These are phyloP conservation scores for Thomomys bottae DNA, from an alignment of 2,113 vertebrate species.

Conservation along the genomic window DNA sequence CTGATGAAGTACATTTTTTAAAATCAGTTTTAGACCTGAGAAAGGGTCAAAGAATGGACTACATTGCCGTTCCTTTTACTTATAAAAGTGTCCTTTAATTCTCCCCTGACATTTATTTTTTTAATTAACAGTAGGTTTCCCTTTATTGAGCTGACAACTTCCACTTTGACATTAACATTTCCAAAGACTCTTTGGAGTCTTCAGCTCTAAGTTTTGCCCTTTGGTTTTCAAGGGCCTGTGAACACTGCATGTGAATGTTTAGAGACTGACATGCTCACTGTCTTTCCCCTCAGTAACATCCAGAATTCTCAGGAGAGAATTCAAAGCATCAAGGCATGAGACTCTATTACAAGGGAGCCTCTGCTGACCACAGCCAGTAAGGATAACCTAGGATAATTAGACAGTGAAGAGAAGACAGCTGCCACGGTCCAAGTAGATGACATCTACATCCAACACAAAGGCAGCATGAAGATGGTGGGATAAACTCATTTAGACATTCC, in stretches of 20 bases:
- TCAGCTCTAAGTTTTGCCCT: not conserved
- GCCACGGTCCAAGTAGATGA: not conserved
- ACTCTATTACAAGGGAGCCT: not conserved
- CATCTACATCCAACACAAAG: not conserved
- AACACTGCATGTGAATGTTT: not conserved
- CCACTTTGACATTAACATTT: not conserved
- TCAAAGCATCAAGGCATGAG: not conserved
- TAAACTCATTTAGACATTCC: not conserved
- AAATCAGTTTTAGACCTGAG: not conserved
- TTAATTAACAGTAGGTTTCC: not conserved
- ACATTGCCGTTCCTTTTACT: not conserved
- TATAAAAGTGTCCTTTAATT: not conserved
- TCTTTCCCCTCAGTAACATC: not conserved
- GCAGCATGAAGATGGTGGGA: not conserved
- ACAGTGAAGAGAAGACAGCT: not conserved
- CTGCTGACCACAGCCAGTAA: not conserved
- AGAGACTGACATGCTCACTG: not conserved
- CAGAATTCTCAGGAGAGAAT: not conserved
- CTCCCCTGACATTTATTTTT: not conserved
- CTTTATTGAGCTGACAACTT: not conserved
- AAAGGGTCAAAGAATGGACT: not conserved
- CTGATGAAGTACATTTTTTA: too few relatives aligned
- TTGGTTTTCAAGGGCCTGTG: not conserved
- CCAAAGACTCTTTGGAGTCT: not conserved
- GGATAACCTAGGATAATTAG: not conserved